Conservation (phyloP, 2,888 invertebrate species). For the Calameuta idolon region DNA sequence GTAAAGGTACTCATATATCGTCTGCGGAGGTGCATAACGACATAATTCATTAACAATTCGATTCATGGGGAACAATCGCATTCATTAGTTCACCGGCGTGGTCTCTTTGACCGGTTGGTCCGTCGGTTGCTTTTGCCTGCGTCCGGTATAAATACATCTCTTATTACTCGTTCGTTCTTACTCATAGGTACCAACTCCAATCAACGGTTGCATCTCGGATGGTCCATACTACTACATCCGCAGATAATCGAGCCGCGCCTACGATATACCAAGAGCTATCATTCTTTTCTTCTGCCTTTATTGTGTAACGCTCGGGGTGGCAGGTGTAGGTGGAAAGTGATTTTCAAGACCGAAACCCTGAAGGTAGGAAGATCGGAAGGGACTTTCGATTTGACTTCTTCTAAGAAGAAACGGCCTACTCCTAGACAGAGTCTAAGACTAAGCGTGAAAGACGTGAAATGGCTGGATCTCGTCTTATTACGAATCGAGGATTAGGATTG, state of each 20-base stretch:
- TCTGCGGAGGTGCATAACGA: constrained; percentile 39
- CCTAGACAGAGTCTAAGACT: not conserved
- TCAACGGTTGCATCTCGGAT: constrained; percentile 32
- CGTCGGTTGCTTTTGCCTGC: constrained; percentile 31
- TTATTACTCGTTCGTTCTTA: constrained; percentile 39
- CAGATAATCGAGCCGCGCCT: not conserved
- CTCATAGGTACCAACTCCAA: constrained; percentile 43
- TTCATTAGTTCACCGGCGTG: constrained; percentile 54
- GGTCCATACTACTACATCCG: not conserved
- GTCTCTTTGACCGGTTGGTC: constrained; percentile 36
- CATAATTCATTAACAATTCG: constrained; percentile 64
- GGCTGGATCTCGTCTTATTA: not conserved
- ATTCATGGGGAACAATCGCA: constrained; percentile 61
- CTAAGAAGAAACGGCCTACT: not conserved
- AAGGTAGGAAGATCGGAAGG: not conserved
- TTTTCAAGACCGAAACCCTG: not conserved
- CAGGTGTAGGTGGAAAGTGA: not conserved
- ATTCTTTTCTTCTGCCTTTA: not conserved
- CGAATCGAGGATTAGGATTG: not conserved
- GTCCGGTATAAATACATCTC: constrained; percentile 47
- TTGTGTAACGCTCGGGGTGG: not conserved
- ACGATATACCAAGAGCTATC: not conserved
- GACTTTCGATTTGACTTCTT: not conserved
- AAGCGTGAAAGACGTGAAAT: not conserved
- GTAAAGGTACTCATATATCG: constrained; percentile 17